Percentiles rank a stretch among this genome's conserved stretches.
Evolutionary conservation across 2,888 invertebrate species (phyloP).

Genomic region (Volucella zonaria): DNA sequence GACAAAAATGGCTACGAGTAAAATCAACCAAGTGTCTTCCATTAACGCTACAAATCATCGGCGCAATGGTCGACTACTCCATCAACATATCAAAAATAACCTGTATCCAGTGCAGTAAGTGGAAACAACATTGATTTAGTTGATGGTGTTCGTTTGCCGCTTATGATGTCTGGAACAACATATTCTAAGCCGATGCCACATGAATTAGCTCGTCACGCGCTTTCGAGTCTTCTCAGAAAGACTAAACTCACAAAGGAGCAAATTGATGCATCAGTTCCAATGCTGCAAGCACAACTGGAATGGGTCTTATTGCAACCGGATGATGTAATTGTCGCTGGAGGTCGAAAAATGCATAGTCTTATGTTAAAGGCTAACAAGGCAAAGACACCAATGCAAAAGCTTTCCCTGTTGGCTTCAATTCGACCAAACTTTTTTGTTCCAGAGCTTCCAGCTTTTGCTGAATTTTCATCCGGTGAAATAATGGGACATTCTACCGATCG

Average conservation of each 20-base stretch:
- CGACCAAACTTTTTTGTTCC: constrained; percentile 90
- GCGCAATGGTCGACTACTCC: constrained; percentile 71
- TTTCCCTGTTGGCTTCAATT: constrained; percentile 89
- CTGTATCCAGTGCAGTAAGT: constrained; percentile 46
- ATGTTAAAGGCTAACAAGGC: constrained; percentile 96
- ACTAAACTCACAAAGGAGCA: constrained; percentile 91
- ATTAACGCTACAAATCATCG: too few species aligned
- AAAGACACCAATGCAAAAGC: constrained; percentile 91
- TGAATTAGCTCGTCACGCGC: constrained; percentile 94
- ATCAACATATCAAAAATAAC: constrained; percentile 70
- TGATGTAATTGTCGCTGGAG: constrained; percentile 96
- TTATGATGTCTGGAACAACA: constrained; percentile 95
- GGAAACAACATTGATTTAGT: constrained; percentile 93
- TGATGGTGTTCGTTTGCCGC: constrained; percentile 98
- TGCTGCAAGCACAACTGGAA: constrained; percentile 90
- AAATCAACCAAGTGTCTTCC: too few species aligned
- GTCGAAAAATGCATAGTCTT: constrained; percentile 93
- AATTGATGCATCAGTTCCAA: constrained; percentile 99
- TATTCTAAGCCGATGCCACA: constrained; percentile 98
- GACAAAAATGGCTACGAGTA: too few species aligned
- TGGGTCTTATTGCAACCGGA: constrained; percentile 96
- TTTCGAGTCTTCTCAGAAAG: constrained; percentile 91
- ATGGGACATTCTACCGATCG: constrained; percentile 99
- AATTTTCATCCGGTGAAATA: constrained; percentile 98
- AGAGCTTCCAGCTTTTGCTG: constrained; percentile 97